Base-by-base conservation (phyloP, 2,113 vertebrate species). In the Mormyrus lacerda region DNA sequence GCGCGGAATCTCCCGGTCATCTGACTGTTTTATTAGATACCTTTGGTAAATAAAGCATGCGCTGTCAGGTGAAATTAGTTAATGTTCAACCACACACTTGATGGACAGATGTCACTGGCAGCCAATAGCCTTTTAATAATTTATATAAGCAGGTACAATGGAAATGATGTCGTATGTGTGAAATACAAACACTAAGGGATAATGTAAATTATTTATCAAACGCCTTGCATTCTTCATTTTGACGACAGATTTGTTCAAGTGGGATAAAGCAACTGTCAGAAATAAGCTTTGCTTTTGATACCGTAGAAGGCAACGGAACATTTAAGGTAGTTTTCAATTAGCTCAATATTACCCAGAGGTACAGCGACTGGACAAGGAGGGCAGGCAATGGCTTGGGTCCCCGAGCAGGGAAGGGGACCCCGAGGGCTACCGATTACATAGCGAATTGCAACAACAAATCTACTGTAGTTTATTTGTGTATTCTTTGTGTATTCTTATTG, bases 41-140 rank as follows among this genome's bases (percentile, higher is more conserved):
- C 58, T 85, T 47, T 50, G 24, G 88, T 83, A 88, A 88, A 88
- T 61, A 86, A 88, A 90, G 53, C 89, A 90, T 86, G 87, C 82
- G 17, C 79, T 85, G 89, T 85, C 82, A 88, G 48, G 89, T 79
- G 53, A 76, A 79, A 90, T 79, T 58, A 86, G 90, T 90, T 90
- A 88, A 90, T 90, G 83, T 58, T 90, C 88, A 89, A 90, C 90
- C 50, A 87, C 87, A 86, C 85, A 85, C 85, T 79, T 91, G 89
- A 90, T 86, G 88, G 89, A 90, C 90, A 91, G 89, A 91, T 91
- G 90, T 89, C 87, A 73, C 85, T 53, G 35, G 45, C 48, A n/a
- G n/a, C n/a, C n/a, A n/a, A n/a, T n/a, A n/a, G n/a, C n/a, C n/a
- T 86, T 88, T 91, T 90, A 89, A 91, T 91, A 91, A 89, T 91